Evolutionary conservation across 2,113 vertebrate species (phyloP).

Genomic region (Sminthopsis crassicaudata): DNA sequence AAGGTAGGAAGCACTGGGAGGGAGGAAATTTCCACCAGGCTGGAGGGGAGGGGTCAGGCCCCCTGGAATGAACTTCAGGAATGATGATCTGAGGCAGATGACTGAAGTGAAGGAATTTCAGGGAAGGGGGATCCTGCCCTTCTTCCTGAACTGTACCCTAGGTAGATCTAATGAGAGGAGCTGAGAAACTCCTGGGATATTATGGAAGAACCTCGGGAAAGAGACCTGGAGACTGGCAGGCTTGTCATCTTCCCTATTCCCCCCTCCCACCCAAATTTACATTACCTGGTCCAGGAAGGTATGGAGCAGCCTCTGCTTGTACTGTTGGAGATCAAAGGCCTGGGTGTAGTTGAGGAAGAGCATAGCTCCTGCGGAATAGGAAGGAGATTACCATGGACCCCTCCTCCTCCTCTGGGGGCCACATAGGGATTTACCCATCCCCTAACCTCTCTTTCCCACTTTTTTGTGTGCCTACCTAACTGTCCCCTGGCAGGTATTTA

Average conservation of each 20-base stretch:
- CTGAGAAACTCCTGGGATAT: background rate
- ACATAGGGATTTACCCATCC: background rate
- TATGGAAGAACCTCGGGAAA: background rate
- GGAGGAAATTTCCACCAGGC: background rate
- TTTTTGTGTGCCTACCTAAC: background rate
- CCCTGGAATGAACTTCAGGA: background rate
- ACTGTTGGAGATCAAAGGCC: conserved; percentile 88
- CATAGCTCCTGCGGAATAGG: conserved; percentile 82
- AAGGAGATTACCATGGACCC: background rate
- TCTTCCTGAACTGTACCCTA: background rate
- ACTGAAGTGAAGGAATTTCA: no score
- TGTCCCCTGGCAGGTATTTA: background rate
- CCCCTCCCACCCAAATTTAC: background rate
- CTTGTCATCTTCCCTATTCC: background rate
- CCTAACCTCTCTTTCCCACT: background rate
- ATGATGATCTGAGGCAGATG: background rate
- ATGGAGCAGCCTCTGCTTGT: conserved; percentile 85
- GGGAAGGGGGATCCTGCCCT: no score
- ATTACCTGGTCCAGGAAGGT: conserved; percentile 86
- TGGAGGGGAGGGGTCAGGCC: background rate
- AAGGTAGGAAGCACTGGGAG: background rate
- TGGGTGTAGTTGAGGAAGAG: conserved; percentile 84
- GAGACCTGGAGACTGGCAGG: background rate
- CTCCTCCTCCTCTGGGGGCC: no score
- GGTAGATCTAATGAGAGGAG: background rate